phyloP scores from a whole-genome alignment of 2,888 invertebrate species.

The Rhorus exstirpatorius region DNA sequence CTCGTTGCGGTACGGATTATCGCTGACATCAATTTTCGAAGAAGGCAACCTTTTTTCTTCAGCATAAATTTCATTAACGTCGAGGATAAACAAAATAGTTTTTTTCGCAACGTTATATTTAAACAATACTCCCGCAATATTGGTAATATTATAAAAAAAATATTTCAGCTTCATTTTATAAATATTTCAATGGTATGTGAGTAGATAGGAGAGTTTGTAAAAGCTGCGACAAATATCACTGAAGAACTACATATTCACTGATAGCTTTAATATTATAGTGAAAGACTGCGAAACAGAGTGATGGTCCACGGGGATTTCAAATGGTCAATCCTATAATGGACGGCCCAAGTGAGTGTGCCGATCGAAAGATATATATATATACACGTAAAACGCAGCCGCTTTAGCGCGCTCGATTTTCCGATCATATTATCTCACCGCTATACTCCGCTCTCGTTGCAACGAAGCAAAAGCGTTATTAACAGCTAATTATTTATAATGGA shows the following conservation, averaged over 20 bases:
- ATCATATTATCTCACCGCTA: conserved; percentile 77
- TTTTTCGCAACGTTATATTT: too few relatives aligned
- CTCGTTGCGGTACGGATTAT: too few relatives aligned
- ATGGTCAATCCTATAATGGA: conserved; percentile 65
- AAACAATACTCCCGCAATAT: too few relatives aligned
- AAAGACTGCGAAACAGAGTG: conserved; percentile 50
- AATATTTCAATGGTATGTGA: too few relatives aligned
- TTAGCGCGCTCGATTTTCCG: conserved; percentile 69
- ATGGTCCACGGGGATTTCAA: conserved; percentile 65
- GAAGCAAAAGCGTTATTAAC: conserved; percentile 81
- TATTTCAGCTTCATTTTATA: too few relatives aligned
- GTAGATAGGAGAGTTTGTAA: too few relatives aligned
- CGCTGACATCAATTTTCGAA: too few relatives aligned
- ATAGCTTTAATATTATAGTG: conserved; percentile 50
- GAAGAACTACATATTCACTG: conserved; percentile 52
- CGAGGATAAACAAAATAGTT: too few relatives aligned
- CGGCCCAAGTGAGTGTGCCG: conserved; percentile 30
- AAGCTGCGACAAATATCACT: not conserved
- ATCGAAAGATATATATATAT: conserved; percentile 36
- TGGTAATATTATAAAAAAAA: too few relatives aligned
- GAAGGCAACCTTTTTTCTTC: too few relatives aligned
- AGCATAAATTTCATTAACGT: too few relatives aligned
- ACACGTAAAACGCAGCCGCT: conserved; percentile 17
- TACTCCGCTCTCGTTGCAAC: conserved; percentile 58
- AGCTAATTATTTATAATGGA: conserved; percentile 86